A percentile compares a stretch with the other conserved stretches of the same genome.
Evolutionary conservation across 2,113 vertebrate genomes (phyloP).

Genomic region (Anhinga anhinga): DNA sequence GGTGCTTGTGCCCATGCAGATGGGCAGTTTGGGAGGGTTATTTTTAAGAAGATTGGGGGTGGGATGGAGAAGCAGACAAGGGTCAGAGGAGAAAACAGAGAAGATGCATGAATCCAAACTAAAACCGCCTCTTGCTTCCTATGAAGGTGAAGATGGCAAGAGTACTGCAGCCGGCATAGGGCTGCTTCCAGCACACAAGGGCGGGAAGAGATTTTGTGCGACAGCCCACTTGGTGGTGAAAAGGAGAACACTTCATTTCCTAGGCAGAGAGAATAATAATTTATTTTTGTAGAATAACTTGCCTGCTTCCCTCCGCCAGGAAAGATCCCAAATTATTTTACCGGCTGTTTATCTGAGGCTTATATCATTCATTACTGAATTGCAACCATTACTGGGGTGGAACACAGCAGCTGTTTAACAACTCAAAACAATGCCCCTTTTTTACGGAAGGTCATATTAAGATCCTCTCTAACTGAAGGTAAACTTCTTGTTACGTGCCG

Average conservation of each 20-base stretch:
- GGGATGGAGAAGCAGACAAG: not conserved
- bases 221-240: constrained; percentile 10
- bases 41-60: not conserved
- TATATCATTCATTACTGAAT: constrained; percentile 36
- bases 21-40: not conserved
- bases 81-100: not conserved
- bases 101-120: not conserved
- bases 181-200: constrained; percentile 23
- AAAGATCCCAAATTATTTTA: constrained; percentile 59
- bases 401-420: constrained; percentile 50
- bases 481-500: not conserved
- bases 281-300: constrained; percentile 27
- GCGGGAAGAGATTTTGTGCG: not conserved
- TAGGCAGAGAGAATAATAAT: constrained; percentile 39
- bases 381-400: constrained; percentile 6
- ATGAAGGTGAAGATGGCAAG: not conserved
- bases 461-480: not conserved
- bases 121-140: not conserved
- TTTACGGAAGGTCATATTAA: not conserved
- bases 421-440: constrained; percentile 18
- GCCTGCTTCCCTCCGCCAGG: not conserved
- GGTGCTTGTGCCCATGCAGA: not conserved
- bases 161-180: not conserved
- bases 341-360: constrained; percentile 8
- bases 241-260: constrained; percentile 48